Evolutionary conservation across 2,797 vertebrate species (phyloP), one percentile per base, ranked within the genome.

Genomic region (Hydrocynus forskahlii): DNA sequence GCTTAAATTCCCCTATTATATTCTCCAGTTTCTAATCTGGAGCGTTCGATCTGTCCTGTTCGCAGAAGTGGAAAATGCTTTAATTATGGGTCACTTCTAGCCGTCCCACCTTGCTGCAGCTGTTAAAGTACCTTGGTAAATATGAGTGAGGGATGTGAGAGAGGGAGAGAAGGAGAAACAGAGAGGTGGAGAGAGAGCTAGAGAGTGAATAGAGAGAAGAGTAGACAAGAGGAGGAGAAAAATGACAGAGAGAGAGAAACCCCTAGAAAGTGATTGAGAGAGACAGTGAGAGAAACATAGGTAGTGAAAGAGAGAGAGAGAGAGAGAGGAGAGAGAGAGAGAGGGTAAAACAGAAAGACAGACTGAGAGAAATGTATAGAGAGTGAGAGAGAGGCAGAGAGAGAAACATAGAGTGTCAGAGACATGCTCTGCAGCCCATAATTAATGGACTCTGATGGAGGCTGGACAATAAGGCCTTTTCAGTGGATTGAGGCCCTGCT

Each of bases 361-460:
- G 55, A 21, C 1, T 9, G 55, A n/a, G 19, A 23, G 19, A 59
- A 7, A 21, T 9, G 21, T 54, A 62, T 55, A 62, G 60, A 12
- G 76, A 55, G 16, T 62, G 35, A 35, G 72, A 50, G 67, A 40
- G 40, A 60, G 76, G 38, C 60, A 72, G 73, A 60, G 59, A 29
- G 68, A 38, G 17, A 71, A 48, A 25, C 48, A 48, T n/a, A 54
- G 40, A 67, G 50, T 62, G 71, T 92, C 83, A 85, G 89, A 91
- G 89, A 94, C 88, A 89, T 94, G 95, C 93, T 96, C 95, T 90
- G 85, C 92, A 87, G 95, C 95, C 96, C 96, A 97, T 97, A 97
- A 97, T 97, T 96, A 97, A 98, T 97, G 93, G 93, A 94, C 93
- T 94, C 95, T 96, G 94, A 94, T 96, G 93, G 93, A 96, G 95